Base-by-base conservation (phyloP, 2,888 invertebrate genomes). In the Drosophila maculinotata region DNA sequence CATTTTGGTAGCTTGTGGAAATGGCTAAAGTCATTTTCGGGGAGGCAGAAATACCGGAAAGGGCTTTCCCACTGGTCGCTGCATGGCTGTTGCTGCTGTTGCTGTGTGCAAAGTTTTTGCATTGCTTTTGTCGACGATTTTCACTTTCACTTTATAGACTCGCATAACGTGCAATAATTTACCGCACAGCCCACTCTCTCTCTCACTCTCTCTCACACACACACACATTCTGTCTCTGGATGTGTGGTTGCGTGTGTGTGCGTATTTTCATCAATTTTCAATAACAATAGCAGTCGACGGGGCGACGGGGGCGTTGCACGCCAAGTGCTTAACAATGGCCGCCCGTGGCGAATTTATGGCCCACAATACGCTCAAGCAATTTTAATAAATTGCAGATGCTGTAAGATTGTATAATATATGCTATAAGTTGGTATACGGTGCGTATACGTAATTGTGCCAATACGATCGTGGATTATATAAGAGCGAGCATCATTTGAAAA, bases 211-310 rank as follows among this genome's bases (percentile, higher is more conserved):
- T 59, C 10, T 42, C 14, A 25, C 14, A 26, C 7, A 10, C 1
- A 31, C 9, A 35, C 6, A n/a, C 26, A 17, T 10, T 49, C 15
- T 17, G 6, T 35, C 12, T 36, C 17, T 47, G 44, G 44, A 2
- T 23, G 30, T 49, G 17, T 10, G 23, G 17, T 41, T 41, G 39
- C 44, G 41, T 31, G 31, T 31, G 57, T 36, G 36, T 41, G 47
- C 8, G 56, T 26, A 52, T 76, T 76, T 69, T 71, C 71, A 82
- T 79, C 63, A 70, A 73, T 80, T 76, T 70, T 64, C 68, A 63
- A 70, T 76, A 76, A 79, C 78, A 80, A 80, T 70, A 38, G 52
- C 54, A 45, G 9, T n/a, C n/a, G n/a, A n/a, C n/a, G n/a, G n/a
- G n/a, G n/a, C n/a, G n/a, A n/a, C n/a, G n/a, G n/a, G n/a, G n/a